A percentile compares a stretch with the other conserved stretches of the same genome.
phyloP scores from a whole-genome alignment of 1,140 invertebrate genomes.

The Thalassaphorura encarpata region DNA sequence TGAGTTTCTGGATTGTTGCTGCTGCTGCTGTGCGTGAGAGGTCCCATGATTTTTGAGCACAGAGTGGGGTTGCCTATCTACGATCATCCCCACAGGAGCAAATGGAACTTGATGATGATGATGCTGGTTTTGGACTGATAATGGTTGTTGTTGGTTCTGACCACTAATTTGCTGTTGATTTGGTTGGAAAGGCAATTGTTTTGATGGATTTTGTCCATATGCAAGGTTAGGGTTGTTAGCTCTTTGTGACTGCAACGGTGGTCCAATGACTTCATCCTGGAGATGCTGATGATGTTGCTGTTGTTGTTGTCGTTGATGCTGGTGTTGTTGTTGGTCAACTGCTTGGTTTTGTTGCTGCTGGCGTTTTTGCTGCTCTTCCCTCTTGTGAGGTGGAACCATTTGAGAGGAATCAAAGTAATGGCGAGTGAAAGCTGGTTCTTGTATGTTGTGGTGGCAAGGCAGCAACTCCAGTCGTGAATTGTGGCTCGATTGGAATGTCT shows the following conservation, averaged over 20 bases:
- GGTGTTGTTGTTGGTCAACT: neutral
- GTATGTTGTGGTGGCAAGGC: neutral
- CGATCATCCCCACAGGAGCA: too few species aligned
- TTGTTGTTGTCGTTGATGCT: neutral
- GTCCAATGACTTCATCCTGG: neutral
- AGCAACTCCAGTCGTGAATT: too few species aligned
- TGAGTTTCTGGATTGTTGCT: slow-evolving; percentile 12
- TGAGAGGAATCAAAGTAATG: slow-evolving; percentile 32
- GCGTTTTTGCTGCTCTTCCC: neutral
- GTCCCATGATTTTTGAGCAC: too few species aligned
- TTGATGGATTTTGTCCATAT: neutral
- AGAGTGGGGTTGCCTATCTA: too few species aligned
- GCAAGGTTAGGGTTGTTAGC: neutral
- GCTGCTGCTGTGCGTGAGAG: slow-evolving; percentile 10
- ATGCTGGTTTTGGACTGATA: neutral
- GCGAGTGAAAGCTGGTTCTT: slow-evolving; percentile 29
- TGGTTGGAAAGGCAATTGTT: neutral
- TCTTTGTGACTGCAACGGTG: neutral
- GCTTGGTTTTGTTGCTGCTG: too few species aligned
- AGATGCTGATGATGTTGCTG: neutral
- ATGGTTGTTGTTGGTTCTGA: neutral
- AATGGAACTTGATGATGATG: neutral
- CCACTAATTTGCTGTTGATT: neutral
- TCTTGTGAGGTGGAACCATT: slow-evolving; percentile 4
- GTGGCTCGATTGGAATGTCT: slow-evolving; percentile 8